These are phyloP conservation scores for Protophormia terraenovae DNA, from an alignment of 2,888 invertebrate genomes.

Conservation along the genomic window DNA sequence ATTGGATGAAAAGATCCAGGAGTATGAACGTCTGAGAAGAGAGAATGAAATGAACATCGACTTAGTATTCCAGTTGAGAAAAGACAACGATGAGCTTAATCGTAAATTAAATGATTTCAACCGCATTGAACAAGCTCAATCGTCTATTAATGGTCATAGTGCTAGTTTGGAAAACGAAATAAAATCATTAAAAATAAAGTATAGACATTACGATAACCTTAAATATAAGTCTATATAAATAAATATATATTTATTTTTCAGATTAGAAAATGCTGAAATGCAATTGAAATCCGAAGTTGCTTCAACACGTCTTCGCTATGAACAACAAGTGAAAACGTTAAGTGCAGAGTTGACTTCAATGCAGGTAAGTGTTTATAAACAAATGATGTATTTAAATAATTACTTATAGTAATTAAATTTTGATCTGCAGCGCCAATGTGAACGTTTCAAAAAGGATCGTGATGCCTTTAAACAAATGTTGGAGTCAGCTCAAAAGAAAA, in stretches of 20 bases:
- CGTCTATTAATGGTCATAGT: slow-evolving; percentile 89
- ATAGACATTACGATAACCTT: too few relatives aligned
- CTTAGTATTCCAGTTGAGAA: slow-evolving; percentile 87
- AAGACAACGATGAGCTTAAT: slow-evolving; percentile 90
- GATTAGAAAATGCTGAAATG: slow-evolving; percentile 86
- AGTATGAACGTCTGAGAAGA: slow-evolving; percentile 86
- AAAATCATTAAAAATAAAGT: slow-evolving; percentile 85
- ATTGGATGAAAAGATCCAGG: slow-evolving; percentile 88
- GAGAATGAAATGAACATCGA: slow-evolving; percentile 87
- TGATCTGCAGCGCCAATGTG: slow-evolving; percentile 79
- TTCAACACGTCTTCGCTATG: slow-evolving; percentile 91
- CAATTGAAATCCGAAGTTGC: slow-evolving; percentile 89
- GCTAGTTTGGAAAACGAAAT: slow-evolving; percentile 89
- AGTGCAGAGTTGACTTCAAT: slow-evolving; percentile 91
- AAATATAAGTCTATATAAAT: slow-evolving; percentile 67
- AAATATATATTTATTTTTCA: slow-evolving; percentile 65
- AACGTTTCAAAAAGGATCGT: slow-evolving; percentile 91
- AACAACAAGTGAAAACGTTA: slow-evolving; percentile 90
- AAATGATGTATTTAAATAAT: neutral
- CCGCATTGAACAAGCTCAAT: slow-evolving; percentile 91
- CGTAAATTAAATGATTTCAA: slow-evolving; percentile 92
- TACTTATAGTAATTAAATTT: neutral
- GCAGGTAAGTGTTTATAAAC: slow-evolving; percentile 83
- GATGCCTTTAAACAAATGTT: slow-evolving; percentile 95
- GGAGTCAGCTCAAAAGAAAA: slow-evolving; percentile 92